Base-by-base conservation (phyloP, 2,888 invertebrate species). In the Parasteatoda lunata region DNA sequence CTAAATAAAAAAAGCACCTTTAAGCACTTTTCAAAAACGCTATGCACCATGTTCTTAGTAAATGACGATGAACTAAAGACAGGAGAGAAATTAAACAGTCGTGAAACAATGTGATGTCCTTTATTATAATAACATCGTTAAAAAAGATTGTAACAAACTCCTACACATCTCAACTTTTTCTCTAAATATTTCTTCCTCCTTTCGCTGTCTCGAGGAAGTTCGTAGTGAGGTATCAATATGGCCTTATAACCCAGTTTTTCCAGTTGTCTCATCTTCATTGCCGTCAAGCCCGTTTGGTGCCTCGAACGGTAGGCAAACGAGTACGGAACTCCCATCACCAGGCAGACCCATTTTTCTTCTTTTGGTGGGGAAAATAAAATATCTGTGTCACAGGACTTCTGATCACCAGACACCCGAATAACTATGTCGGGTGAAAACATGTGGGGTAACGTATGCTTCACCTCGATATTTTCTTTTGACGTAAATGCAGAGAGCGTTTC, bases 381-480 rank as follows among this genome's bases (percentile, higher is more conserved):
- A 70, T 75, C 47, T 15, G 6, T 48, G 49, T 8, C 70, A 48
- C 8, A 88, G 15, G 7, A 79, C 45, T 30, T 78, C 45, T 3
- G 68, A 3, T 13, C 15, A 0, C 7, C 13, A 4, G 72, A 45
- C 4, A 8, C n/a, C 13, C 79, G 64, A 47, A 88, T 47, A 11
- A 88, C 48, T 13, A 88, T 75, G 52, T 83, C 88, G 51, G 88
- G 83, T 13, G 78, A 72, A 70, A 65, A 88, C 5, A 68, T 48
- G 48, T 88, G 88, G n/a, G 88, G 88, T 15, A 88, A 75, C 48
- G 83, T 54, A 71, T 88, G 88, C 9, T 52, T 51, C 5, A 88
- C 66, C 13, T 71, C 45, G 30, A 83, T 71, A 7, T 45, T 47
- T 15, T 54, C 51, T 54, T 69, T 54, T 8, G 76, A 45, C 5